Base-by-base conservation (phyloP, 2,113 vertebrate species). In the Papio anubis region DNA sequence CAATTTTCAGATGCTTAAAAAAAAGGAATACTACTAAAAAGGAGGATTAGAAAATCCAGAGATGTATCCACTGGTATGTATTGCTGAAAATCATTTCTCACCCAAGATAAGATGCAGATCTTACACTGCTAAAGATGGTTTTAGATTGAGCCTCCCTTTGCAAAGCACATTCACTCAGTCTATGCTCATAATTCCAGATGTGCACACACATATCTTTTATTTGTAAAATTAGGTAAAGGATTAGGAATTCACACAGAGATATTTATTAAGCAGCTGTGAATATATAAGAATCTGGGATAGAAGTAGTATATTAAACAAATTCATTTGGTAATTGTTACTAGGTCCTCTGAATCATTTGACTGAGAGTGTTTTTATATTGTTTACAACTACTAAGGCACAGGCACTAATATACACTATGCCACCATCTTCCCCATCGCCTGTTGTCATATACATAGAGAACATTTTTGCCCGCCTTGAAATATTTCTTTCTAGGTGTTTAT, bases 11-110 rank as follows among this genome's bases (percentile, higher is more conserved):
- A 90, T 5, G 0, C 66, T 93, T 93, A 78, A 96, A 87, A 40
- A 88, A 79, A 90, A 35, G 43, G 88, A 96, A 59, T 38, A 27
- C 59, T 84, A 93, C 80, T 78, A 96, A 81, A 50, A 30, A 79
- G 45, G 7, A 79, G 45, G 7, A 79, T 87, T 64, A 45, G 40
- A 73, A 91, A 70, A n/a, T 45, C 27, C n/a, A 72, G 72, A 92
- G 55, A 73, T 8, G 30, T 5, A 73, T 18, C 10, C 5, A 1
- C 9, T 0, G 8, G 5, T 18, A 17, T 17, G 27, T 4, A 66
- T 4, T 78, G 23, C 23, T 73, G 75, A 57, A 57, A 10, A 20
- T 43, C n/a, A 5, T 35, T 90, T 90, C 32, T 73, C 20, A 30
- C 81, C 64, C 25, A 17, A 55, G 6, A 32, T 61, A 40, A 72